Evolutionary conservation across 2,797 vertebrate genomes (phyloP).

Genomic region (Myotis vivesi): DNA sequence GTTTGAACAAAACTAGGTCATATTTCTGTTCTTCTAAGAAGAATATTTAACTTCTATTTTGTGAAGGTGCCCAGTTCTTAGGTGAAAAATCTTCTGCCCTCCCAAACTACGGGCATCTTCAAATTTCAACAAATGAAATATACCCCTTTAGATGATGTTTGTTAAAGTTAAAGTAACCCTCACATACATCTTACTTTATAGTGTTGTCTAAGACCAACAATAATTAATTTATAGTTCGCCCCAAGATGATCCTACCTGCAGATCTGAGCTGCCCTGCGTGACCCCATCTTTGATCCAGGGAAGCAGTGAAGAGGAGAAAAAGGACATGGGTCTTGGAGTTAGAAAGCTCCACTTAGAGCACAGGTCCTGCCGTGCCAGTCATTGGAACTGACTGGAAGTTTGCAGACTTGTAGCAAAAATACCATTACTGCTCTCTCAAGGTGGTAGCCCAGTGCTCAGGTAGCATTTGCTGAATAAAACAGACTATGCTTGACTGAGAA

Average conservation of each 20-base stretch:
- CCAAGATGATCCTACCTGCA: neutral
- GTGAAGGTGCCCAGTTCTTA: neutral
- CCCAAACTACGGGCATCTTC: neutral
- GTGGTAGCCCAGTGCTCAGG: neutral
- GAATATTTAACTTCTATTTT: neutral
- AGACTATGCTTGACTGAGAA: neutral
- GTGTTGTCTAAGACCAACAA: neutral
- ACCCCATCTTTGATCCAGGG: neutral
- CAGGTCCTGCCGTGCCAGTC: neutral
- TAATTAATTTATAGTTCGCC: neutral
- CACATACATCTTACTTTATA: neutral
- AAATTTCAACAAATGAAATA: neutral
- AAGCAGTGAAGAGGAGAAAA: neutral
- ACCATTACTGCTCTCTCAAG: neutral
- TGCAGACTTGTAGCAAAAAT: neutral
- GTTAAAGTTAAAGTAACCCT: neutral
- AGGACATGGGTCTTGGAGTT: neutral
- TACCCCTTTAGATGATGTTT: neutral
- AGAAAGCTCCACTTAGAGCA: neutral
- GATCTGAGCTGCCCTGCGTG: neutral
- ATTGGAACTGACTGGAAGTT: neutral
- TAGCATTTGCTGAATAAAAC: neutral
- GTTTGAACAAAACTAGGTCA: neutral
- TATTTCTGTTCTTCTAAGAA: neutral
- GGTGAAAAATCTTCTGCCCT: neutral